These are phyloP conservation scores for Ptilorrhoa leucosticta DNA, from an alignment of 2,113 vertebrate genomes.

Conservation along the genomic window DNA sequence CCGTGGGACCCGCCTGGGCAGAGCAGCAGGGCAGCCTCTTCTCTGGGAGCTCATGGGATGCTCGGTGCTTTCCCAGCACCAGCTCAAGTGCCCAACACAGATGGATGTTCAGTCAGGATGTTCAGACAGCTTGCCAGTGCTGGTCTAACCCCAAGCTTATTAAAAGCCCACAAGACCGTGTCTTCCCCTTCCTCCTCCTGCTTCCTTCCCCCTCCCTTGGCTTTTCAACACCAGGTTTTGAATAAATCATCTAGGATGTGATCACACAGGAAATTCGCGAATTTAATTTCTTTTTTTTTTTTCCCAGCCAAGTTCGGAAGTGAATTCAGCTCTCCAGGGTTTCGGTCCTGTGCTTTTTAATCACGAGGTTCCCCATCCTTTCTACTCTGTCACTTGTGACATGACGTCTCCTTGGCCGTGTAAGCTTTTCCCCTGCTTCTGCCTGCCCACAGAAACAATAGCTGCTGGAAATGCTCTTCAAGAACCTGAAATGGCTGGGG, in stretches of 20 bases:
- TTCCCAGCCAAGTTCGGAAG: conserved; percentile 2
- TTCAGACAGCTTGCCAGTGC: not conserved
- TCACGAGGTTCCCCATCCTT: not conserved
- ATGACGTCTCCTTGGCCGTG: not conserved
- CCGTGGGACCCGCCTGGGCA: not conserved
- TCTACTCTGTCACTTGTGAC: not conserved
- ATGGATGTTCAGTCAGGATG: not conserved
- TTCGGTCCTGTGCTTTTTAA: conserved; percentile 16
- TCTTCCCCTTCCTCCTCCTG: conserved; percentile 37
- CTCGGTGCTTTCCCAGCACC: not conserved
- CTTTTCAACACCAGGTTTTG: conserved; percentile 29
- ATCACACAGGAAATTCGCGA: not conserved
- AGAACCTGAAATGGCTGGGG: not conserved
- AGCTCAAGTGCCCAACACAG: rapidly evolving
- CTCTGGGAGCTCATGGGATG: not conserved
- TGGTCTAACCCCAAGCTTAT: not conserved
- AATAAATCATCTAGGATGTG: conserved; percentile 53
- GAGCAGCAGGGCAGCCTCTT: not conserved
- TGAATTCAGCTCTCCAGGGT: conserved; percentile 21
- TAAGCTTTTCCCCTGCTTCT: not conserved
- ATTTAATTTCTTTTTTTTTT: not conserved
- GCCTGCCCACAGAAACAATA: not conserved
- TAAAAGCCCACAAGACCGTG: not conserved
- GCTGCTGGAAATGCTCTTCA: conserved; percentile 8
- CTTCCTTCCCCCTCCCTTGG: conserved; percentile 16